A percentile compares a stretch with the other conserved stretches of the same genome.
Conservation (phyloP, 1,140 invertebrate genomes). For the Heliconius melpomene region DNA sequence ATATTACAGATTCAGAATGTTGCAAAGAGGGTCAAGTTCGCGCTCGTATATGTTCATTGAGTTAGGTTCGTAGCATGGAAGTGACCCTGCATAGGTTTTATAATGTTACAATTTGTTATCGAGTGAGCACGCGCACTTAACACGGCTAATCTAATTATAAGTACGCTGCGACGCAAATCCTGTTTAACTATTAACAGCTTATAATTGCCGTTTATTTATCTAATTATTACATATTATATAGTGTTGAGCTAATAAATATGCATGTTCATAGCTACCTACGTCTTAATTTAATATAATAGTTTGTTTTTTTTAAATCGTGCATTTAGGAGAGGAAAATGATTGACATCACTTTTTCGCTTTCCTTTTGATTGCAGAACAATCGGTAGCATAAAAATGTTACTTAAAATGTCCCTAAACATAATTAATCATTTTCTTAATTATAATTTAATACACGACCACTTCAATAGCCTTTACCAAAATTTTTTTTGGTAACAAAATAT, state of each 20-base stretch:
- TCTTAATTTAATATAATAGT: background rate
- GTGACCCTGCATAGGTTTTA: slow-evolving; percentile 40
- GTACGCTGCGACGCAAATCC: slow-evolving; percentile 22
- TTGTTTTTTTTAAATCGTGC: background rate
- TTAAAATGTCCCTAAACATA: no score
- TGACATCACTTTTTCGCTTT: no score
- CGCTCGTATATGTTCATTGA: slow-evolving; percentile 67
- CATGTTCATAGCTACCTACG: background rate
- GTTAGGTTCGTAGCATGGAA: slow-evolving; percentile 73
- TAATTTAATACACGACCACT: no score
- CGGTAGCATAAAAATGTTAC: no score
- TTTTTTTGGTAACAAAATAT: background rate
- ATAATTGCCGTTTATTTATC: background rate
- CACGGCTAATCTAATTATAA: slow-evolving; percentile 22
- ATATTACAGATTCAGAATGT: slow-evolving; percentile 59
- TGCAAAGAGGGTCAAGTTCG: slow-evolving; percentile 52
- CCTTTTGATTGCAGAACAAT: no score
- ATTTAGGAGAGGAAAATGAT: no score
- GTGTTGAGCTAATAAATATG: background rate
- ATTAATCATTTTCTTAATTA: no score
- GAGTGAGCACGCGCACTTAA: slow-evolving; percentile 20
- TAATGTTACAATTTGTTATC: background rate
- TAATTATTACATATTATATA: background rate
- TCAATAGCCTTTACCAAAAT: no score
- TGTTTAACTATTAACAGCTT: slow-evolving; percentile 8